Conservation (phyloP, 2,797 vertebrate species). For the Cynopterus sphinx region DNA sequence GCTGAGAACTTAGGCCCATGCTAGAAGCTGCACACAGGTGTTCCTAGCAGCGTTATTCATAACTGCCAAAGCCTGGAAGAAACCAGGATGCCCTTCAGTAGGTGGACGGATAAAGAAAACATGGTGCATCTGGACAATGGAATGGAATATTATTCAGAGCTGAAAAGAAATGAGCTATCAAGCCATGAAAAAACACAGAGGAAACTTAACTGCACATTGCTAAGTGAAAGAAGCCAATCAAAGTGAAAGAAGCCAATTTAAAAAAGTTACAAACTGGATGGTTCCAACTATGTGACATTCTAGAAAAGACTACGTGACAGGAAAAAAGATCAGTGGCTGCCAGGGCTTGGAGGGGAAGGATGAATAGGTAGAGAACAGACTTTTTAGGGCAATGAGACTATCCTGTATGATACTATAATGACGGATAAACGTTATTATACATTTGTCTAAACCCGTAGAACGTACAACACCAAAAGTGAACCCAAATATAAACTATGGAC, state of each 20-base stretch:
- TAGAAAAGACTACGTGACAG: background rate
- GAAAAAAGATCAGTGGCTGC: no score
- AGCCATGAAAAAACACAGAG: background rate
- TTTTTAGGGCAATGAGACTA: background rate
- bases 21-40: no score
- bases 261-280: background rate
- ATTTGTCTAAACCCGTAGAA: background rate
- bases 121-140: accelerated
- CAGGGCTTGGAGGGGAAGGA: background rate
- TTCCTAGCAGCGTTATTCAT: background rate
- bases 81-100: background rate
- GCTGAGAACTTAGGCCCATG: background rate
- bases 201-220: background rate
- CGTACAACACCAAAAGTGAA: background rate
- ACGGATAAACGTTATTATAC: no score
- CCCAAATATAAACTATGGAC: background rate
- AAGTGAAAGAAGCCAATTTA: background rate
- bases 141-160: background rate
- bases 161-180: background rate
- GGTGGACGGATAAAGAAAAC: background rate
- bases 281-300: background rate
- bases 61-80: background rate
- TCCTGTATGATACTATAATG: accelerated
- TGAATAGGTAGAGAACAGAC: background rate
- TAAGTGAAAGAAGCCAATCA: background rate